phyloP scores from a whole-genome alignment of 2,888 invertebrate species.

The Argyresthia albistria region DNA sequence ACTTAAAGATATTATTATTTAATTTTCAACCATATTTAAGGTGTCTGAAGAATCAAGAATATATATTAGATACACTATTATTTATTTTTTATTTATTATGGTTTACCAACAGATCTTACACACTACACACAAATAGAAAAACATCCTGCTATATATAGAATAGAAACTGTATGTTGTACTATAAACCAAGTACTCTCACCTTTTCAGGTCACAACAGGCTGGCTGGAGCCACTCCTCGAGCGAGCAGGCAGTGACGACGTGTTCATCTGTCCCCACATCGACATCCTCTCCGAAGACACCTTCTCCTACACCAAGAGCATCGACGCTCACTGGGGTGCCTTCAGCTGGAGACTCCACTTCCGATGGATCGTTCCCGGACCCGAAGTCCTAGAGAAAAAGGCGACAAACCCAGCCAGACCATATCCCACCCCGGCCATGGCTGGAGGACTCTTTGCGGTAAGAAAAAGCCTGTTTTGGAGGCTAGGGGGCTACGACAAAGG shows the following conservation, averaged over 20 bases:
- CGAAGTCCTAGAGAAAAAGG: constrained; percentile 74
- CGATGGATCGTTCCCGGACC: constrained; percentile 86
- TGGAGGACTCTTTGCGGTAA: constrained; percentile 93
- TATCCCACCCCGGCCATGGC: constrained; percentile 93
- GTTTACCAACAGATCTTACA: too few species aligned
- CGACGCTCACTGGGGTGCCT: constrained; percentile 97
- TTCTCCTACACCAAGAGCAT: constrained; percentile 96
- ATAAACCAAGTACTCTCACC: neutral
- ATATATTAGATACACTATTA: too few species aligned
- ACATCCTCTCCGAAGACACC: constrained; percentile 92
- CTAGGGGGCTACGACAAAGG: constrained; percentile 82
- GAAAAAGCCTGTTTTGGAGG: constrained; percentile 88
- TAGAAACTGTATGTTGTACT: too few species aligned
- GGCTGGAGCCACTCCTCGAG: constrained; percentile 72
- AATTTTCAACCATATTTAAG: too few species aligned
- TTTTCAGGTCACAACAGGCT: constrained; percentile 71
- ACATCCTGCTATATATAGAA: too few species aligned
- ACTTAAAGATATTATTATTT: too few species aligned
- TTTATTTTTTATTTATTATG: too few species aligned
- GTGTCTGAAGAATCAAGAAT: too few species aligned
- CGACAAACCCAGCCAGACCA: constrained; percentile 76
- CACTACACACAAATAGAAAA: too few species aligned
- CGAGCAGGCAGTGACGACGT: constrained; percentile 66
- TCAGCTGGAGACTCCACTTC: constrained; percentile 97
- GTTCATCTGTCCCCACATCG: constrained; percentile 63